A percentile compares a stretch with the other conserved stretches of the same genome.
These are phyloP conservation scores for Noctua fimbriata DNA, from an alignment of 2,888 invertebrate species.

Conservation along the genomic window DNA sequence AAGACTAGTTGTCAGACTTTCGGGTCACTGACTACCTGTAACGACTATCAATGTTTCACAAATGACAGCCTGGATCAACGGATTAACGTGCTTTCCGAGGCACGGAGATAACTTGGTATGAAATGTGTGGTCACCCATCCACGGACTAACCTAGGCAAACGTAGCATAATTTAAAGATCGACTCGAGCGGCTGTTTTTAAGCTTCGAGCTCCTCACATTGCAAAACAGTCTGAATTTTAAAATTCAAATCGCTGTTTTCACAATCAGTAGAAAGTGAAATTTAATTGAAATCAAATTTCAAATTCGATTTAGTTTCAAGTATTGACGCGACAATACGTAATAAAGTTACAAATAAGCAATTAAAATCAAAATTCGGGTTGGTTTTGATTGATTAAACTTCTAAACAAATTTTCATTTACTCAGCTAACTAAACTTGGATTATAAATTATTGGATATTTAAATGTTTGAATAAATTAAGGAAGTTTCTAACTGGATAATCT, in stretches of 20 bases:
- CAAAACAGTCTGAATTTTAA: neutral
- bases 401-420: slow-evolving; percentile 77
- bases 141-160: neutral
- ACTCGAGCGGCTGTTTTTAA: neutral
- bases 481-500: slow-evolving; percentile 63
- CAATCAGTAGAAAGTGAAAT: slow-evolving; percentile 53
- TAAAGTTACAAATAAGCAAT: slow-evolving; percentile 74
- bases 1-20: neutral
- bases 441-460: slow-evolving; percentile 70
- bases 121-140: neutral
- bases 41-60: neutral
- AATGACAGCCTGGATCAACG: neutral
- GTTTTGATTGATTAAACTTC: slow-evolving; percentile 75
- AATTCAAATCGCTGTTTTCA: slow-evolving; percentile 26
- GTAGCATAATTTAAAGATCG: neutral
- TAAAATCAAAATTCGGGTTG: slow-evolving; percentile 70
- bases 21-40: neutral
- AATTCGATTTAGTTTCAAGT: slow-evolving; percentile 67
- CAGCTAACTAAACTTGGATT: slow-evolving; percentile 68
- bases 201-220: neutral
- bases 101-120: neutral
- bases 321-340: slow-evolving; percentile 60
- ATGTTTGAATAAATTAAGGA: slow-evolving; percentile 73
- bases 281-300: slow-evolving; percentile 62
- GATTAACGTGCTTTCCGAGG: neutral